Evolutionary conservation across 2,888 invertebrate genomes (phyloP).

Genomic region (Bimastos eiseni): DNA sequence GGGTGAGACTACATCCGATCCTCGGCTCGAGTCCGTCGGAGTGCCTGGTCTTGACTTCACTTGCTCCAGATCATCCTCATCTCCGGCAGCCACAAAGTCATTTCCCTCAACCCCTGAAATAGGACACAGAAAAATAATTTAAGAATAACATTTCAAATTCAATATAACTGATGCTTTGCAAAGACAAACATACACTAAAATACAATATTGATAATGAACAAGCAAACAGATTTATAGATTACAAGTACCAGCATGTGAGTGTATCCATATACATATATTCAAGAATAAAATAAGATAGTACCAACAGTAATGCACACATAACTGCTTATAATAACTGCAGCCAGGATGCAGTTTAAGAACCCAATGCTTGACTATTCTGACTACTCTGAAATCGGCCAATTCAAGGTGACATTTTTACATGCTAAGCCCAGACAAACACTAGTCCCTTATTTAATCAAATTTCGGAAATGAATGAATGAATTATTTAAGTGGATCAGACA

Average conservation of each 20-base stretch:
- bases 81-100: neutral
- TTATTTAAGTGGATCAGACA: too few relatives aligned
- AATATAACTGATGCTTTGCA: neutral
- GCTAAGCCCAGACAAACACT: too few relatives aligned
- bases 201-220: neutral
- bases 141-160: neutral
- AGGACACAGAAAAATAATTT: constrained; percentile 15
- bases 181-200: neutral
- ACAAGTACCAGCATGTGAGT: neutral
- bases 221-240: neutral
- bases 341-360: too few relatives aligned
- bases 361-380: too few relatives aligned
- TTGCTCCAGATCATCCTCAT: constrained; percentile 17
- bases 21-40: neutral
- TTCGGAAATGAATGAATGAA: too few relatives aligned
- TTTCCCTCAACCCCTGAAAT: constrained; percentile 27
- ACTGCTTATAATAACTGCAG: too few relatives aligned
- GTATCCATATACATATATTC: too few relatives aligned
- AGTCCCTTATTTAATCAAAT: too few relatives aligned
- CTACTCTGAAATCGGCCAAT: too few relatives aligned
- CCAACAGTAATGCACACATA: too few relatives aligned
- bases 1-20: neutral
- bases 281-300: too few relatives aligned
- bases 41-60: neutral
- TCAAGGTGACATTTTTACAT: too few relatives aligned